These are phyloP conservation scores for Dreissena rostriformis DNA, from an alignment of 1,140 invertebrate species.

Conservation along the genomic window DNA sequence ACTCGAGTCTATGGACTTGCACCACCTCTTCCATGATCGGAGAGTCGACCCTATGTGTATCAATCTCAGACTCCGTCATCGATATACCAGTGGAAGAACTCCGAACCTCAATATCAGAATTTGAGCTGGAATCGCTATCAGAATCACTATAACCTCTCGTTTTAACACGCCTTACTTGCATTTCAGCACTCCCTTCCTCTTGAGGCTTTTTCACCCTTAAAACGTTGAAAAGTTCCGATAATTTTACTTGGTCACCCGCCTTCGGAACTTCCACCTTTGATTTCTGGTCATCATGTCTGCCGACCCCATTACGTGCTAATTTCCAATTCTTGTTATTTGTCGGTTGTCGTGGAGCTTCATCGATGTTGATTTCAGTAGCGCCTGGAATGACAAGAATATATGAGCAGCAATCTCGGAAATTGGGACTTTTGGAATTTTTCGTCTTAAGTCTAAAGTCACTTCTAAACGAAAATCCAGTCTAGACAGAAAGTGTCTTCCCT, in stretches of 20 bases:
- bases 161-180: conserved; percentile 30
- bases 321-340: conserved; percentile 31
- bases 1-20: background rate
- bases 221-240: conserved; percentile 46
- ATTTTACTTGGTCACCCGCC: conserved; percentile 42
- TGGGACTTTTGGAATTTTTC: too few species aligned
- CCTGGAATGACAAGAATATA: conserved; percentile 32
- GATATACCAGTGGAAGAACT: conserved; percentile 45
- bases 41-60: conserved; percentile 36
- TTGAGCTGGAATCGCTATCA: conserved; percentile 55
- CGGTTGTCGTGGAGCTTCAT: conserved; percentile 1
- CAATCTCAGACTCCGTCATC: conserved; percentile 46
- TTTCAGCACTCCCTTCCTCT: conserved; percentile 17
- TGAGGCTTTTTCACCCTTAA: conserved; percentile 41
- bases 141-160: conserved; percentile 53
- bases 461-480: too few species aligned
- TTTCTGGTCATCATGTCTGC: background rate
- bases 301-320: conserved; percentile 39
- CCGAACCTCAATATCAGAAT: conserved; percentile 42
- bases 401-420: too few species aligned
- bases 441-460: too few species aligned
- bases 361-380: conserved; percentile 38
- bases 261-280: conserved; percentile 38
- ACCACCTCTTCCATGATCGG: background rate
- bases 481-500: too few species aligned